Evolutionary conservation across 2,797 vertebrate species (phyloP).

Genomic region (Smutsia gigantea): DNA sequence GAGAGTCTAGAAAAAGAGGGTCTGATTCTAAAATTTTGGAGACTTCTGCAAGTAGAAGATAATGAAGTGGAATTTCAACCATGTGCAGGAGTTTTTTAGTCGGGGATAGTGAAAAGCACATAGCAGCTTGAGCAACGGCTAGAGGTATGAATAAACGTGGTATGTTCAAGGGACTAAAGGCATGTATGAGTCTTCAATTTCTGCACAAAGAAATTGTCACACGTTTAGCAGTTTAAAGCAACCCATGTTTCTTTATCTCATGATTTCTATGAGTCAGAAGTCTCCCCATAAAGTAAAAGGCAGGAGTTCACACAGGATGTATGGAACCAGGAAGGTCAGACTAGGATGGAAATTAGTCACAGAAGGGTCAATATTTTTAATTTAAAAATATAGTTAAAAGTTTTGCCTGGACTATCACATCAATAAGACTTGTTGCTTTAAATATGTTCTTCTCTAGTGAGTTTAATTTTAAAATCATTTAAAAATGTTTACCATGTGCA

Average conservation of each 20-base stretch:
- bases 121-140: no score
- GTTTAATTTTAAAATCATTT: background rate
- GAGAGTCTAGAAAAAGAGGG: background rate
- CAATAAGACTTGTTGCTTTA: background rate
- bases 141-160: background rate
- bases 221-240: background rate
- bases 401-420: background rate
- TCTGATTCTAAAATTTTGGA: background rate
- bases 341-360: background rate
- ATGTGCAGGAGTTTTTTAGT: fast-evolving
- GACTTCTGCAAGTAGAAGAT: background rate
- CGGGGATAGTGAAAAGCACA: background rate
- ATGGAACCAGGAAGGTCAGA: background rate
- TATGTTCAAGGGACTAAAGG: background rate
- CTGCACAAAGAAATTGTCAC: background rate
- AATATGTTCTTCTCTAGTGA: background rate
- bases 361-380: background rate
- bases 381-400: background rate
- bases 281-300: background rate
- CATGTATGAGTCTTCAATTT: background rate
- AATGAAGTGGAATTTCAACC: background rate
- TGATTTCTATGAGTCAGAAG: no score
- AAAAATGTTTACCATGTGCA: background rate
- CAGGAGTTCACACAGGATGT: background rate
- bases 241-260: no score